Conservation (phyloP, 2,113 vertebrate species). For the Elanus axillaris region DNA sequence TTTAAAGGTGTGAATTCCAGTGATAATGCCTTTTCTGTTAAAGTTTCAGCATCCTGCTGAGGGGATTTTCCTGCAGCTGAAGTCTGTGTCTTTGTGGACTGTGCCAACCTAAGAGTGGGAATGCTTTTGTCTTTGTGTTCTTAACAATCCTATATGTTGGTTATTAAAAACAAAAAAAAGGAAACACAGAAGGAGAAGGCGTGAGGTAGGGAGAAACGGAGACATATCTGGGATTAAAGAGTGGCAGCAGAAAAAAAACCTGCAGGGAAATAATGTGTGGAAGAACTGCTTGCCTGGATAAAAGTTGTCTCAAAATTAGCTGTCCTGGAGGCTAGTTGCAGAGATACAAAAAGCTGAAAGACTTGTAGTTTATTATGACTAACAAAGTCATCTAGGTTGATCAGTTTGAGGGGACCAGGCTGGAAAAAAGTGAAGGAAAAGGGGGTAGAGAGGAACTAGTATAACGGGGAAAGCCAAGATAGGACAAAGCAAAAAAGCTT, state of each 20-base stretch:
- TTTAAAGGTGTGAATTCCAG: neutral
- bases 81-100: neutral
- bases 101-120: neutral
- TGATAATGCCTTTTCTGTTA: neutral
- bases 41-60: neutral
- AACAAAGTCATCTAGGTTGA: neutral
- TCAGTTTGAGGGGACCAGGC: neutral
- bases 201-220: neutral
- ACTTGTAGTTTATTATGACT: neutral
- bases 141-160: neutral
- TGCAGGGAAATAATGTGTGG: neutral
- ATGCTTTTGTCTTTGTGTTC: neutral
- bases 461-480: neutral
- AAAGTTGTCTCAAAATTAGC: neutral
- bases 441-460: neutral
- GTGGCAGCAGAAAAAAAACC: neutral
- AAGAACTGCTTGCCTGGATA: conserved; percentile 28
- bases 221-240: neutral
- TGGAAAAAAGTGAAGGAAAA: neutral
- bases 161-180: neutral
- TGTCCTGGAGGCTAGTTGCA: neutral
- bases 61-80: neutral
- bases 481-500: neutral
- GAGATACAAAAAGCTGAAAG: neutral
- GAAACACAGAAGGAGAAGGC: neutral